Evolutionary conservation across 2,888 invertebrate genomes (phyloP).

Genomic region (Pseudococcus viburni): DNA sequence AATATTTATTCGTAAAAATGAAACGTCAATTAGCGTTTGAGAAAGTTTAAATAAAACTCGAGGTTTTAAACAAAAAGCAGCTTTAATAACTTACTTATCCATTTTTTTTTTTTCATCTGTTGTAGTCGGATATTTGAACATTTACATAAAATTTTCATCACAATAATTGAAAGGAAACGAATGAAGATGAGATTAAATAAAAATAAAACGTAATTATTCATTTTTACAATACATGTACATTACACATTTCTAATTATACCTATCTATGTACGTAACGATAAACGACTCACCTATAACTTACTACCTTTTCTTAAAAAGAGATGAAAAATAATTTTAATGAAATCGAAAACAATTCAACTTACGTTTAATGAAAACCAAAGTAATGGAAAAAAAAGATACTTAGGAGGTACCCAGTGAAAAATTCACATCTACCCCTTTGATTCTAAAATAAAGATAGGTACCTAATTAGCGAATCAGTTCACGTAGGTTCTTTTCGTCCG

Average conservation of each 20-base stretch:
- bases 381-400: neutral
- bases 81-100: neutral
- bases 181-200: neutral
- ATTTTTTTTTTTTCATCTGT: neutral
- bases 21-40: no score
- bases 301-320: neutral
- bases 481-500: no score
- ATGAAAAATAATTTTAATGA: neutral
- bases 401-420: no score
- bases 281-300: no score
- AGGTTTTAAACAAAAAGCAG: neutral
- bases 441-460: no score
- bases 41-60: neutral
- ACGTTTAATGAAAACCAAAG: neutral
- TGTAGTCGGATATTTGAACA: neutral
- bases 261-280: neutral
- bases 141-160: slow-evolving; percentile 13
- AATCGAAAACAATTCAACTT: neutral
- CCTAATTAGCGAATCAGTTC: no score
- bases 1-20: no score
- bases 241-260: neutral
- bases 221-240: neutral
- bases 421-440: no score
- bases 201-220: neutral
- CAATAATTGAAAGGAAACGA: neutral